Evolutionary conservation across 1,140 invertebrate species (phyloP), one percentile per base, ranked within the genome.

Genomic region (Penaeus vannamei): DNA sequence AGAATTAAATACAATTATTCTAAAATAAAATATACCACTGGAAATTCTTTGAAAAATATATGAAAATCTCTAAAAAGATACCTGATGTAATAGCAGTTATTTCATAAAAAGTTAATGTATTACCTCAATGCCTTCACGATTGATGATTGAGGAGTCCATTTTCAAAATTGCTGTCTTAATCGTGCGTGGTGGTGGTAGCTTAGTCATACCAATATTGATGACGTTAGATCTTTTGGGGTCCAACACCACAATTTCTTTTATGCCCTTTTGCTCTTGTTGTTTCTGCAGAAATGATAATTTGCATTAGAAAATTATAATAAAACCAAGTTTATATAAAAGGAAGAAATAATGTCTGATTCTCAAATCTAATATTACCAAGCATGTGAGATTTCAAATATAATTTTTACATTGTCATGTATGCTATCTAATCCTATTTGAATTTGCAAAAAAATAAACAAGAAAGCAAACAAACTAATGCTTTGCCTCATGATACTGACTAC

Each of bases 121-220:
- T 93, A 96, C 96, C 94, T 99, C 98, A 90, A 99, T 99, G 66
- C 98, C 98, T 94, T 99, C 99, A 92, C 98, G 95, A 91, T 99
- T 99, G 94, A 99, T 98, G 84, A 99, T 98, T 0, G 98, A 98
- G 0, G 97, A 96, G 93, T 99, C 99, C 98, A 99, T 99, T 94
- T 99, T 99, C 91, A 99, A 94, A 91, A 99, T 99, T 80, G 98
- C 99, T 36, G 97, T 97, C 93, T 99, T 99, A 89, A 99, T 99
- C 5, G 98, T 92, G 86, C 98, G 95, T 4, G 98, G 97, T 10
- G 98, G 98, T 42, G 99, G 99, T 90, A 99, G 94, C 93, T 99
- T 99, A 19, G 98, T 99, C 96, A 99, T 97, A n/a, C 98, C 98
- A 92, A 99, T 99, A 93, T 99, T 99, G 91, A 99, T 99, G 20